Conservation (phyloP, 2,888 invertebrate genomes). For the Eupithecia centaureata region DNA sequence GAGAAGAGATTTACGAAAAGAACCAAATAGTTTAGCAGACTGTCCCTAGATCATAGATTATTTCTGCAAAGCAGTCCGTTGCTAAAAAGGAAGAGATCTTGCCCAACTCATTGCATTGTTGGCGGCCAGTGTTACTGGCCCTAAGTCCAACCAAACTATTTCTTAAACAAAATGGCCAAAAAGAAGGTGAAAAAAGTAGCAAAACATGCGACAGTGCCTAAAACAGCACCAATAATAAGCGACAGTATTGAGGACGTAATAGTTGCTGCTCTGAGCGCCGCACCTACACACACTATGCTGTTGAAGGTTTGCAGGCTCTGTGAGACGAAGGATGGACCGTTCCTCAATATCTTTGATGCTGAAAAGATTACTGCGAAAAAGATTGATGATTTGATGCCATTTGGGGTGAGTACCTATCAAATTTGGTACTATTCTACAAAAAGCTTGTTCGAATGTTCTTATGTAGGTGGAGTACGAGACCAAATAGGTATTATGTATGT, state of each 20-base stretch:
- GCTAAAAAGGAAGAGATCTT: constrained; percentile 1
- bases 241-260: constrained; percentile 49
- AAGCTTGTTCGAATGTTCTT: neutral
- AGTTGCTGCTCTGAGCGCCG: constrained; percentile 54
- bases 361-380: constrained; percentile 74
- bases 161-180: constrained; percentile 62
- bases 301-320: constrained; percentile 77
- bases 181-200: constrained; percentile 59
- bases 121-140: constrained; percentile 21
- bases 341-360: constrained; percentile 76
- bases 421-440: neutral
- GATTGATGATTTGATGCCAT: constrained; percentile 76
- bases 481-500: too few relatives aligned
- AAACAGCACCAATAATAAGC: constrained; percentile 18
- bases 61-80: constrained; percentile 5
- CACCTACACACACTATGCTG: constrained; percentile 52
- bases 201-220: constrained; percentile 42
- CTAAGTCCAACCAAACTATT: constrained; percentile 18
- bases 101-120: constrained; percentile 10
- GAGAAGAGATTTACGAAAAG: neutral
- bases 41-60: neutral
- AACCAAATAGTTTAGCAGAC: neutral
- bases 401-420: constrained; percentile 63
- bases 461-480: too few relatives aligned
- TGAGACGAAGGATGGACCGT: constrained; percentile 78